phyloP scores from a whole-genome alignment of 2,113 vertebrate species.

The Heterochromis multidens region DNA sequence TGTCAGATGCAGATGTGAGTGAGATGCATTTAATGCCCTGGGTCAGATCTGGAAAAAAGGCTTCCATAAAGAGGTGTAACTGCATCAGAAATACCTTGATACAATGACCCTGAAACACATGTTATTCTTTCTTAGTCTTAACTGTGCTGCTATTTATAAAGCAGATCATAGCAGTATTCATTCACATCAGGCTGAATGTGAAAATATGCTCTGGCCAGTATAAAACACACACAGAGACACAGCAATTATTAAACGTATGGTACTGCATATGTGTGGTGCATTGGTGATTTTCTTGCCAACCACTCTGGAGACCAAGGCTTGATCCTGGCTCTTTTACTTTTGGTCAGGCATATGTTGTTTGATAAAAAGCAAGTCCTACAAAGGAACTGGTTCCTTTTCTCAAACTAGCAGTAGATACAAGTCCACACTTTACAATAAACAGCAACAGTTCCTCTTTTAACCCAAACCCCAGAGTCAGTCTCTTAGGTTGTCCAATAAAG shows the following conservation, averaged over 20 bases:
- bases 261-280: background rate
- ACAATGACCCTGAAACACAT: background rate
- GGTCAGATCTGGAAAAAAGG: conserved; percentile 21
- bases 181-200: background rate
- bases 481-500: background rate
- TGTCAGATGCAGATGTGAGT: background rate
- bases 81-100: conserved; percentile 11
- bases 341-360: background rate
- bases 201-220: background rate
- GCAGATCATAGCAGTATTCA: background rate
- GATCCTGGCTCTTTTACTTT: background rate
- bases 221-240: too few species aligned
- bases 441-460: background rate
- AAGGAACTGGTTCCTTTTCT: background rate
- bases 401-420: background rate
- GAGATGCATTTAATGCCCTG: background rate
- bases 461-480: background rate
- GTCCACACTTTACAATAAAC: background rate
- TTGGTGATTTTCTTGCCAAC: background rate
- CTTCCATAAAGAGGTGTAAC: conserved; percentile 19
- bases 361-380: background rate
- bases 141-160: background rate
- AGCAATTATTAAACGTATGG: background rate
- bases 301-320: background rate
- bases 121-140: background rate